Percentiles rank a stretch among this genome's conserved stretches.
phyloP scores from a whole-genome alignment of 2,888 invertebrate species.

The Fragum sueziense region DNA sequence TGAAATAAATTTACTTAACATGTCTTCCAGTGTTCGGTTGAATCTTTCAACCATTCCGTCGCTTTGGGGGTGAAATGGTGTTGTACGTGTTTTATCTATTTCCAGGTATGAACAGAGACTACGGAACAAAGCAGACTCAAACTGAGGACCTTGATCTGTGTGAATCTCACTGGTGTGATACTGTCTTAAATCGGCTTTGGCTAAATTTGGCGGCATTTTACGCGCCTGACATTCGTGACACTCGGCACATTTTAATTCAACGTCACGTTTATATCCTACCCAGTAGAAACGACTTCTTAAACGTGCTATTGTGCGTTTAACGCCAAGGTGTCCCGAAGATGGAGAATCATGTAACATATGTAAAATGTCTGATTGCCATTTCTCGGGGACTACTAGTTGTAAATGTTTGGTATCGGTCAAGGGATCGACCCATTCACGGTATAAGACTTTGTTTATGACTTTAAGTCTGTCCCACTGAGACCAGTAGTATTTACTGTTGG shows the following conservation, averaged over 20 bases:
- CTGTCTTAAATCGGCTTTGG: conserved; percentile 20
- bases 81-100: conserved; percentile 13
- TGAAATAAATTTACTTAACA: conserved; percentile 21
- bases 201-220: conserved; percentile 24
- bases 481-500: neutral
- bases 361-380: neutral
- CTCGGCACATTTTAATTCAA: conserved; percentile 21
- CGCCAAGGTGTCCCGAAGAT: conserved; percentile 39
- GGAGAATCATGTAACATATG: conserved; percentile 8
- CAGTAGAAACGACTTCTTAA: conserved; percentile 20
- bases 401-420: neutral
- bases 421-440: neutral
- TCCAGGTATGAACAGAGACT: neutral
- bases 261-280: conserved; percentile 25
- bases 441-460: neutral
- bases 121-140: conserved; percentile 6
- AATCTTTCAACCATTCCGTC: conserved; percentile 12
- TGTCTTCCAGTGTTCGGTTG: conserved; percentile 15
- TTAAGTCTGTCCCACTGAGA: neutral
- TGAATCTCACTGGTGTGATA: conserved; percentile 6
- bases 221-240: conserved; percentile 1
- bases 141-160: conserved; percentile 13
- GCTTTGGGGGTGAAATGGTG: neutral
- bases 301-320: neutral
- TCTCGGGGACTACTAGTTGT: neutral